Percentiles rank a stretch among this genome's conserved stretches.
Conservation (phyloP, 2,113 vertebrate species). For the Haemorhous mexicanus region DNA sequence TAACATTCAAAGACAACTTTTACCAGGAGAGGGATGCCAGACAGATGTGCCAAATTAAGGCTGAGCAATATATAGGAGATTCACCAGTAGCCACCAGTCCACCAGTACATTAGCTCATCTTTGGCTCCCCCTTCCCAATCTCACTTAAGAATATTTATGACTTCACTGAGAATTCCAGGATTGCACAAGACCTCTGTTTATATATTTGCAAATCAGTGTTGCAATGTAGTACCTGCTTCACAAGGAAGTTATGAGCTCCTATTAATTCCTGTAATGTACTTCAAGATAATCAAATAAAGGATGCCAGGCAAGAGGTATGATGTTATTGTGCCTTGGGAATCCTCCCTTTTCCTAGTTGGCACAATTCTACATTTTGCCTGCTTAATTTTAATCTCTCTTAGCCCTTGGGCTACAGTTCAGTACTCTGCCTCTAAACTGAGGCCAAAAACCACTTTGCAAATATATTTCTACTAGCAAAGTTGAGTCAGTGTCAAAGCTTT, state of each 20-base stretch:
- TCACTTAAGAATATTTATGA: background rate
- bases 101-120: rapidly evolving
- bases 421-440: slow-evolving; percentile 7
- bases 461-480: slow-evolving; percentile 14
- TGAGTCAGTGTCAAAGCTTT: slow-evolving; percentile 33
- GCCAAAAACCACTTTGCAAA: slow-evolving; percentile 26
- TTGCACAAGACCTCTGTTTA: background rate
- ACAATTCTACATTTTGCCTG: background rate
- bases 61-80: background rate
- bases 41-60: background rate
- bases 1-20: background rate
- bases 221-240: background rate
- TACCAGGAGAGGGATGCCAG: background rate
- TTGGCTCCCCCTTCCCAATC: background rate
- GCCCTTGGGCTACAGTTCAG: slow-evolving; percentile 20
- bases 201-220: background rate
- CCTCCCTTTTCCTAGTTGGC: slow-evolving; percentile 10
- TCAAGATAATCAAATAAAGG: slow-evolving; percentile 20
- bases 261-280: background rate
- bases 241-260: background rate
- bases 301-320: background rate
- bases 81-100: background rate
- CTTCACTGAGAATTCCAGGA: background rate
- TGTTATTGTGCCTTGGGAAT: slow-evolving; percentile 7
- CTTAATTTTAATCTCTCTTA: slow-evolving; percentile 36